These are phyloP conservation scores for Noctilio leporinus DNA, from an alignment of 2,113 vertebrate species.

Conservation along the genomic window DNA sequence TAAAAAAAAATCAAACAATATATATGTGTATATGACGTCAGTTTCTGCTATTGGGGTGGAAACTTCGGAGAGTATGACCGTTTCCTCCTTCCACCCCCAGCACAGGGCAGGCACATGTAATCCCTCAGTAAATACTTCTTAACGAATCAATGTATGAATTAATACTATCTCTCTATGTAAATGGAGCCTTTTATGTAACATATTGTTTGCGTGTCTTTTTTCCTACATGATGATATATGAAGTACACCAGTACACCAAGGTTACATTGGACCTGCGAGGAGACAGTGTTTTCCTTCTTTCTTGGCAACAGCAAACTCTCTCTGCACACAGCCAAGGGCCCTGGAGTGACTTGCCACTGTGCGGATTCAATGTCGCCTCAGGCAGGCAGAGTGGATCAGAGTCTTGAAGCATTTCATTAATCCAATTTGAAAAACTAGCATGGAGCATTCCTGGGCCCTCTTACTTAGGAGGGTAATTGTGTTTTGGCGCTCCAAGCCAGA, in stretches of 20 bases:
- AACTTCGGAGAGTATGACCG: background rate
- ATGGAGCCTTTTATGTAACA: background rate
- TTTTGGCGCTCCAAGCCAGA: background rate
- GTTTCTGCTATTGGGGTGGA: background rate
- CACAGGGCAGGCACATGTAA: background rate
- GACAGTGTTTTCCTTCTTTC: background rate
- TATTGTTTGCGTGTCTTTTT: background rate
- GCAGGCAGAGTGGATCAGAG: background rate
- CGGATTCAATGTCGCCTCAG: background rate
- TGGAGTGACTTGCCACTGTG: background rate
- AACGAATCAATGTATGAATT: background rate
- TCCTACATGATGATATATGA: background rate
- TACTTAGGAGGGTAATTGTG: background rate
- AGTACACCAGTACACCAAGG: background rate
- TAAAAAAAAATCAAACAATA: background rate
- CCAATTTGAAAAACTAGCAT: background rate
- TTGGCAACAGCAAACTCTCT: background rate
- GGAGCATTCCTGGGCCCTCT: background rate
- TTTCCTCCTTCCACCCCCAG: background rate
- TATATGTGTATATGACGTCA: background rate
- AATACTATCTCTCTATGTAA: background rate
- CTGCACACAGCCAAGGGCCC: background rate
- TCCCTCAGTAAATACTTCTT: background rate
- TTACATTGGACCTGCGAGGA: background rate
- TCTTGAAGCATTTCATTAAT: constrained; percentile 37